Evolutionary conservation across 1,140 invertebrate species (phyloP), one percentile per base, ranked within the genome.

Genomic region (Drosophila bocqueti): DNA sequence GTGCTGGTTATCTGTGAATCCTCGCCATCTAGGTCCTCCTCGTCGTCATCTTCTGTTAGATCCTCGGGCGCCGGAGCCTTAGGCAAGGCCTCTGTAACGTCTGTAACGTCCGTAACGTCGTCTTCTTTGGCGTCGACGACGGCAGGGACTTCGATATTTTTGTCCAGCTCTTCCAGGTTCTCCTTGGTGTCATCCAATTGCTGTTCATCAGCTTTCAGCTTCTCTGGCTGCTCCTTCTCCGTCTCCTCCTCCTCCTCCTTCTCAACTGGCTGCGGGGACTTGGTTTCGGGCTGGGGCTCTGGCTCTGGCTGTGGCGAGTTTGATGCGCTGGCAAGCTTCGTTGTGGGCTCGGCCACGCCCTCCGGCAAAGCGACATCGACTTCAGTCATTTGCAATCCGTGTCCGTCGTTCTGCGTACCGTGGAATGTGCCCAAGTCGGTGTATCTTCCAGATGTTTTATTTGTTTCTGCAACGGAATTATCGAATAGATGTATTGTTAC

Each of bases 321-420:
- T 87, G 80, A 61, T 74, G 78, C 60, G 72, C 79, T 89, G 81
- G 82, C 81, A 79, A 82, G 61, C 68, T 90, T 85, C 57, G 79
- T 85, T 72, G 76, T 86, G 72, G 86, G 80, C 76, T 86, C 89
- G 69, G 87, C 81, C 71, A 89, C 82, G 79, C 87, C 87, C 80
- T 92, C 91, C 66, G 91, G 91, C 84, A 92, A 87, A 64, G 83
- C 89, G 79, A 89, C 91, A 89, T 92, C 91, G 72, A 92, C 91
- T 86, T 92, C 91, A 89, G 91, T 92, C 91, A 92, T 92, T 91
- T 91, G 91, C 76, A 79, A 76, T 76, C 60, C 50, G 61, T 57
- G 54, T 57, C 54, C 54, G 54, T 57, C 54, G 54, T 64, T 50
- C 46, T 66, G 43, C 75, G 63, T 67, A 72, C 61, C 65, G 66